phyloP scores from a whole-genome alignment of 2,113 vertebrate genomes.

The Eudyptes chrysolophus region DNA sequence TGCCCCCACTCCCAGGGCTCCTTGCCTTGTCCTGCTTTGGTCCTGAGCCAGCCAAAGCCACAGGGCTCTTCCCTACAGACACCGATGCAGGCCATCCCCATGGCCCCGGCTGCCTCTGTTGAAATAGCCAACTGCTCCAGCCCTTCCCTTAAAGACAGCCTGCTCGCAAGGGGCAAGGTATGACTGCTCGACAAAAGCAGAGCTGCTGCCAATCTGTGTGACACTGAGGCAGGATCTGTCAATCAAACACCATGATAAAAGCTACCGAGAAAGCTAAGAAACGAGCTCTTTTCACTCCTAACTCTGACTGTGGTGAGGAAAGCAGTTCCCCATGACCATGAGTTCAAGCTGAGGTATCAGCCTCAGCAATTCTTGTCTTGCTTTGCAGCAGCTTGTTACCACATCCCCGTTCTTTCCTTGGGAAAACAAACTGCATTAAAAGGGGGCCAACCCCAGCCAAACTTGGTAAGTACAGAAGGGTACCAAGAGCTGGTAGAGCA shows the following conservation, averaged over 20 bases:
- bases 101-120: background rate
- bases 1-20: background rate
- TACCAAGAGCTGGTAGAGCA: background rate
- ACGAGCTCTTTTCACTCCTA: background rate
- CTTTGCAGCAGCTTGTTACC: background rate
- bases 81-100: accelerated
- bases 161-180: background rate
- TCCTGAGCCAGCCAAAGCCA: accelerated
- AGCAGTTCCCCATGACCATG: background rate
- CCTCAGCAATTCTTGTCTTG: background rate
- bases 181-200: background rate
- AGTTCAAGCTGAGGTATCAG: background rate
- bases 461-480: background rate
- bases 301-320: background rate
- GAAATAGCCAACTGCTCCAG: background rate
- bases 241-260: background rate
- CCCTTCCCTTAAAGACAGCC: background rate
- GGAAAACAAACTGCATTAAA: background rate
- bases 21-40: background rate
- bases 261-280: background rate
- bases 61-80: background rate
- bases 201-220: background rate
- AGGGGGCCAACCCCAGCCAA: background rate
- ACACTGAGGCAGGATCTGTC: background rate
- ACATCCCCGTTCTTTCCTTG: background rate